Evolutionary conservation across 53 echinoderm and acorn worm genomes (phyloP).

Genomic region (Holothuria scabra): DNA sequence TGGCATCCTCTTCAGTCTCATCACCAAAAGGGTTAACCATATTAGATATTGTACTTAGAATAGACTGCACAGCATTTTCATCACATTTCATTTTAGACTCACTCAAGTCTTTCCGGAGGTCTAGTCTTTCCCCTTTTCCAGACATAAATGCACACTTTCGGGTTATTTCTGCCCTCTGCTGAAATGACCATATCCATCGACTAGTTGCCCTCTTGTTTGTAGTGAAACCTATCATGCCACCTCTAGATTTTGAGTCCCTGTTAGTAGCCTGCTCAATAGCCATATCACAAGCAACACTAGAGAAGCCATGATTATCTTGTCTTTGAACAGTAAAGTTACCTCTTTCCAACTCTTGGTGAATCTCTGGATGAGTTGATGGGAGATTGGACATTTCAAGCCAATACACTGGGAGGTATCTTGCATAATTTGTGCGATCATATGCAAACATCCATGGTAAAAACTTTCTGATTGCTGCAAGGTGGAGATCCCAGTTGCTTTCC

Average conservation of each 20-base stretch:
- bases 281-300: slow-evolving; percentile 63
- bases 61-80: slow-evolving; percentile 12
- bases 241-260: slow-evolving; percentile 72
- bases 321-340: slow-evolving; percentile 31
- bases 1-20: slow-evolving; percentile 6
- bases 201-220: slow-evolving; percentile 62
- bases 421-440: slow-evolving; percentile 68
- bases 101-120: slow-evolving; percentile 42
- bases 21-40: slow-evolving; percentile 12
- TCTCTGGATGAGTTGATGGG: neutral
- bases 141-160: slow-evolving; percentile 63
- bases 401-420: slow-evolving; percentile 65
- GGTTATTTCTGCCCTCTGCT: slow-evolving; percentile 57
- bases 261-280: slow-evolving; percentile 75
- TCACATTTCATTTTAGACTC: neutral
- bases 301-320: slow-evolving; percentile 9
- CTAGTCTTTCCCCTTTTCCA: slow-evolving; percentile 40
- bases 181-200: slow-evolving; percentile 58
- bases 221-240: slow-evolving; percentile 71
- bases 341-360: neutral
- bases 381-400: slow-evolving; percentile 63
- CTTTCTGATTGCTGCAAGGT: slow-evolving; percentile 52
- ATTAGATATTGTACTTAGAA: neutral
- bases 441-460: slow-evolving; percentile 70
- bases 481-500: slow-evolving; percentile 57